Evolutionary conservation across 2,797 vertebrate genomes (phyloP), one percentile per base, ranked within the genome.

Genomic region (Atherinosoma microstoma): DNA sequence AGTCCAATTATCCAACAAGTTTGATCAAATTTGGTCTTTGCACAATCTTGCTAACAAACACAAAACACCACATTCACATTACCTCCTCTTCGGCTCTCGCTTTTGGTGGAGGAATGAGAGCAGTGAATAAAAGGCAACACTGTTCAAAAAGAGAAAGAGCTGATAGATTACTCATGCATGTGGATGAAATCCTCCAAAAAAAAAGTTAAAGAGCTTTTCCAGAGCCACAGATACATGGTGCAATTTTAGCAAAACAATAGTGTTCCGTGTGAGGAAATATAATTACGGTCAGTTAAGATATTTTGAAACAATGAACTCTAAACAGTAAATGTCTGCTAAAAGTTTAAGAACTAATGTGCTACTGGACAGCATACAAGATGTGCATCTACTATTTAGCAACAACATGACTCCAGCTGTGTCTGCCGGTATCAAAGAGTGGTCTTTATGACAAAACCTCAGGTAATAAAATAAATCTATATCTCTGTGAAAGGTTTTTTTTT

Each of bases 131-230:
- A 58, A 49, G 22, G 63, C n/a, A 73, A 16, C 42, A 35, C 3
- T 61, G 47, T 67, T 68, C 6, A 47, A 40, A 67, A 34, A 38
- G 35, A 20, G 2, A 62, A 63, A 36, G 59, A 74, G 54, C 16
- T 1, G 24, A 68, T 27, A 38, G 72, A 76, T 72, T 20, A 35
- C 29, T 51, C 15, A 60, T 66, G 35, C 18, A 51, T 72, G 56
- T 78, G 56, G 60, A 20, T 13, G 24, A 34, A 84, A 80, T 76
- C n/a, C 61, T 22, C 35, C 42, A 6, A 0, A 42, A 3, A 51
- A 53, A 51, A n/a, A 8, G 16, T 40, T 83, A 64, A 79, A 73
- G 45, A 75, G 71, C 38, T 83, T 82, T 75, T 22, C 53, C 47
- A 34, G 56, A 64, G 73, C 47, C 30, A 58, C 36, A 80, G 60